Evolutionary conservation across 1,140 invertebrate species (phyloP), one percentile per base, ranked within the genome.

Genomic region (Protaetia brevitarsis): DNA sequence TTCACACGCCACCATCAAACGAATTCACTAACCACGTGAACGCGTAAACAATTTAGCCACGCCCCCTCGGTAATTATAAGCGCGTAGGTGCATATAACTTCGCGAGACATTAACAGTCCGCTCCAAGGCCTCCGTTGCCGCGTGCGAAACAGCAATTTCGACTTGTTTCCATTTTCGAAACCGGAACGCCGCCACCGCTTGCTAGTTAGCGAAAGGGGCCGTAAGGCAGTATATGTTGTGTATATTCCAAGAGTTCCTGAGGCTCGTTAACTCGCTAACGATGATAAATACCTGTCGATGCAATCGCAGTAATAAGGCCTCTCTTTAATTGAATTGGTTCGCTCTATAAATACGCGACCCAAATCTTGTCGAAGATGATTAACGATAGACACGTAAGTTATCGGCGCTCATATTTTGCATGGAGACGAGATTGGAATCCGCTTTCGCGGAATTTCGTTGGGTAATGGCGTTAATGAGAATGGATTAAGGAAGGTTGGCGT

Each of bases 101-200:
- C 37, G 37, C n/a, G 37, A 8, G 19, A 13, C n/a, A 41, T 41
- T 41, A 41, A 41, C 41, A 21, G 23, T 21, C 41, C 7, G 37
- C 19, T 11, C 37, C n/a, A 45, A 45, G 41, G 41, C 41, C 16
- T 45, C 23, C 41, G 8, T 7, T 21, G 10, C 10, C 41, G 13
- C 41, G 23, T 45, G 41, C 41, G 23, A 45, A 45, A 45, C 41
- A 21, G 41, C 41, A 45, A 45, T 45, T 45, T 19, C 41, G 41
- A 8, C 13, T 7, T 13, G 16, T 19, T 45, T 45, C 41, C 41
- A 45, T 45, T 45, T 45, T 45, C n/a, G 41, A 21, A 45, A 21
- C 16, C 41, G 41, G 41, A 7, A 21, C 10, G n/a, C 8, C 23
- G n/a, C 19, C 23, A 21, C 16, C 16, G 16, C 16, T 7, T 13